Evolutionary conservation across 1,140 invertebrate genomes (phyloP), one percentile per base, ranked within the genome.

Genomic region (Brachystomella parvula): DNA sequence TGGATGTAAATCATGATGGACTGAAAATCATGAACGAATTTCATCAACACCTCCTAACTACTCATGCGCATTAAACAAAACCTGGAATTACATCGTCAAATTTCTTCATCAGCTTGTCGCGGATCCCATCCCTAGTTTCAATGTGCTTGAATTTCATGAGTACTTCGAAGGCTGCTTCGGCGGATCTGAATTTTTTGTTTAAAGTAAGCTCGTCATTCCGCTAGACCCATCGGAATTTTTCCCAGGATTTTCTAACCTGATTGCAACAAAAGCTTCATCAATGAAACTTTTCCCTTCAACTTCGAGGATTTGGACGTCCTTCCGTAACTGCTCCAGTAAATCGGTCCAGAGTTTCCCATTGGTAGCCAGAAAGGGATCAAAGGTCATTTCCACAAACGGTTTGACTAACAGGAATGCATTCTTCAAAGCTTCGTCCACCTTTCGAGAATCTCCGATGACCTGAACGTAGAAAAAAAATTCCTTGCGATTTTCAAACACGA

Each of bases 1-100:
- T 88, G 78, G 62, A 84, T 85, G 76, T 92, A 94, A 73, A 92
- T 89, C 30, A 86, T 80, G 76, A 94, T 82, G n/a, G n/a, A n/a
- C n/a, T n/a, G n/a, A n/a, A n/a, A n/a, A n/a, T n/a, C n/a, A n/a
- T n/a, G n/a, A n/a, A n/a, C n/a, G n/a, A n/a, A n/a, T n/a, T n/a
- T n/a, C n/a, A n/a, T n/a, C n/a, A n/a, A n/a, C n/a, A n/a, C n/a
- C n/a, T n/a, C n/a, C n/a, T n/a, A n/a, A n/a, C n/a, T n/a, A n/a
- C n/a, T n/a, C n/a, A n/a, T n/a, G n/a, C n/a, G n/a, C n/a, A n/a
- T n/a, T n/a, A n/a, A n/a, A n/a, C n/a, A n/a, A n/a, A n/a, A n/a
- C n/a, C n/a, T n/a, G n/a, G n/a, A n/a, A n/a, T n/a, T n/a, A 94
- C 84, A 17, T 89, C 83, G 63, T 92, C 87, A 76, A 92, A 93